These are phyloP conservation scores for Paramormyrops kingsleyae DNA, from an alignment of 2,113 vertebrate genomes.

Conservation along the genomic window DNA sequence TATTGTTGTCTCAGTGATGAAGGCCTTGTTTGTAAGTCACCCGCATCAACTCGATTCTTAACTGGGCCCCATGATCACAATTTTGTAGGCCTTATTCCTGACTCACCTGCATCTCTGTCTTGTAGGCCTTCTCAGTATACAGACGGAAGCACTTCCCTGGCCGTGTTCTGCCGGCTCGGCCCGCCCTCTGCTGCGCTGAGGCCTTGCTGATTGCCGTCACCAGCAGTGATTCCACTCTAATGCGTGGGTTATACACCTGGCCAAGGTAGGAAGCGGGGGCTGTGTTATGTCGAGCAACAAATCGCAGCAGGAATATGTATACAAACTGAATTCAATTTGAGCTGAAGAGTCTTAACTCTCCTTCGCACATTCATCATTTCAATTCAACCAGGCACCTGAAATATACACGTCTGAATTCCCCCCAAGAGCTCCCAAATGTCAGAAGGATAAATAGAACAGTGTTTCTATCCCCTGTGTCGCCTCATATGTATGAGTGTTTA, in stretches of 20 bases:
- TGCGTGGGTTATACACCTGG: constrained; percentile 97
- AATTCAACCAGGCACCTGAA: constrained; percentile 3
- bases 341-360: neutral
- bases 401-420: neutral
- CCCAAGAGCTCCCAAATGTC: constrained; percentile 49
- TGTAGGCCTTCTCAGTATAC: constrained; percentile 95
- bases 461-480: constrained; percentile 55
- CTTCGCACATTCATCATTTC: neutral
- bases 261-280: neutral
- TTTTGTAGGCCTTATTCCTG: neutral
- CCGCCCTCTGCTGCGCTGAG: constrained; percentile 94
- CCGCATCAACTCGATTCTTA: neutral
- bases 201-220: constrained; percentile 98
- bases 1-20: neutral
- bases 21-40: neutral
- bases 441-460: constrained; percentile 57
- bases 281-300: neutral
- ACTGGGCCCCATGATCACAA: neutral
- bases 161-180: constrained; percentile 88
- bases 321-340: neutral
- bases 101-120: constrained; percentile 95
- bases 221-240: constrained; percentile 91
- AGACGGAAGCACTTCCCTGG: constrained; percentile 93
- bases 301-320: neutral
- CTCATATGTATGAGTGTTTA: constrained; percentile 51